Evolutionary conservation across 2,888 invertebrate genomes (phyloP).

Genomic region (Nesidiocoris tenuis): DNA sequence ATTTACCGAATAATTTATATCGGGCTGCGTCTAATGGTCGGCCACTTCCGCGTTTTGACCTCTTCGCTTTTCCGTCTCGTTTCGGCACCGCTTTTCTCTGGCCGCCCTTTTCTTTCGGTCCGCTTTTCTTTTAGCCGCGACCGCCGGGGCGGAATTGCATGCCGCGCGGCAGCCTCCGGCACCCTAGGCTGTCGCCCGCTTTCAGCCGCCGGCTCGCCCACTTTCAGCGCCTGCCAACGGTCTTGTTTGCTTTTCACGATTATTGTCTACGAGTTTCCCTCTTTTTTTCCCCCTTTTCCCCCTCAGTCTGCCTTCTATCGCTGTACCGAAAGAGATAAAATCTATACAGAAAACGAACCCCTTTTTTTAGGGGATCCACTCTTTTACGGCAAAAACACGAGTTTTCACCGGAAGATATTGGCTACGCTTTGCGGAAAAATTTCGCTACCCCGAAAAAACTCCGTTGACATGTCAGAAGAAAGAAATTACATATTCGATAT

Average conservation of each 20-base stretch:
- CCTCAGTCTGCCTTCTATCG: background rate
- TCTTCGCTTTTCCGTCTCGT: background rate
- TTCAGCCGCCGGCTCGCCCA: background rate
- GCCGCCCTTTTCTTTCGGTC: background rate
- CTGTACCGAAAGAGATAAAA: background rate
- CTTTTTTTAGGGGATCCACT: no score
- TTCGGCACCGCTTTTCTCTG: constrained; percentile 1
- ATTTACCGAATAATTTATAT: constrained; percentile 33
- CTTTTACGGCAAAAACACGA: no score
- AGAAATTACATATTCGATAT: no score
- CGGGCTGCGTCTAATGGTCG: constrained; percentile 22
- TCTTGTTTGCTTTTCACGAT: constrained; percentile 24
- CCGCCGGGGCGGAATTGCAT: constrained; percentile 9
- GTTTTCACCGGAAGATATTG: no score
- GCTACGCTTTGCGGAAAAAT: no score
- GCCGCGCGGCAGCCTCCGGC: background rate
- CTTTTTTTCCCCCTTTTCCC: no score
- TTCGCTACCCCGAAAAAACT: no score
- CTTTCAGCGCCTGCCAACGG: constrained; percentile 1
- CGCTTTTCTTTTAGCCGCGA: background rate
- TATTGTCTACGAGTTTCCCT: constrained; percentile 2
- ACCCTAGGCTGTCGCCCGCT: background rate
- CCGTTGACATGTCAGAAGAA: no score
- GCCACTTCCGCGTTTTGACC: constrained; percentile 30
- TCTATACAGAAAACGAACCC: constrained; percentile 14